Evolutionary conservation across 2,797 vertebrate species (phyloP).

Genomic region (Enteromius thamalakanensis): DNA sequence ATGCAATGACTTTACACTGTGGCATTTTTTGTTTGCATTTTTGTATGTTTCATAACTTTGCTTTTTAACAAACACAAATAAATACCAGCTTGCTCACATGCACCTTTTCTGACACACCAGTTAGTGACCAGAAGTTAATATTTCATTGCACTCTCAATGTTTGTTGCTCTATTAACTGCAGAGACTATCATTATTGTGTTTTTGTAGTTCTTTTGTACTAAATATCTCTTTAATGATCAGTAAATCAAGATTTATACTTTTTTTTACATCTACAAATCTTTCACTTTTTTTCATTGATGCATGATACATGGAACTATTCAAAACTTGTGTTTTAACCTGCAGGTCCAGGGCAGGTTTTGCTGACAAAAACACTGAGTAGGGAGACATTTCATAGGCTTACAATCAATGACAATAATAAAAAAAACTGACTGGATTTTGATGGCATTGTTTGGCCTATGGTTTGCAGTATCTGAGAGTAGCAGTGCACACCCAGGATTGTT

Average conservation of each 20-base stretch:
- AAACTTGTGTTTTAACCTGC: conserved; percentile 65
- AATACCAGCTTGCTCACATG: conserved; percentile 15
- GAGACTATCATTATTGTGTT: not conserved
- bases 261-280: not conserved
- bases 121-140: not conserved
- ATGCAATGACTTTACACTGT: not conserved
- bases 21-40: not conserved
- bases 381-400: conserved; percentile 52
- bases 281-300: conserved; percentile 26
- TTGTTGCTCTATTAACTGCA: not conserved
- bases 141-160: not conserved
- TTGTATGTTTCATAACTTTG: not conserved
- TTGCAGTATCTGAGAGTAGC: conserved; percentile 37
- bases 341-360: conserved; percentile 75
- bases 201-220: not conserved
- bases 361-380: conserved; percentile 70
- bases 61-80: not conserved
- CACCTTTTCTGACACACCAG: conserved; percentile 15
- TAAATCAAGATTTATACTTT: not conserved
- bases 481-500: conserved; percentile 8
- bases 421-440: not conserved
- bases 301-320: conserved; percentile 56
- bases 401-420: not conserved
- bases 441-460: not conserved
- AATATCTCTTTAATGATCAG: not conserved